phyloP scores from a whole-genome alignment of 2,888 invertebrate genomes.

The Junonia oenone region DNA sequence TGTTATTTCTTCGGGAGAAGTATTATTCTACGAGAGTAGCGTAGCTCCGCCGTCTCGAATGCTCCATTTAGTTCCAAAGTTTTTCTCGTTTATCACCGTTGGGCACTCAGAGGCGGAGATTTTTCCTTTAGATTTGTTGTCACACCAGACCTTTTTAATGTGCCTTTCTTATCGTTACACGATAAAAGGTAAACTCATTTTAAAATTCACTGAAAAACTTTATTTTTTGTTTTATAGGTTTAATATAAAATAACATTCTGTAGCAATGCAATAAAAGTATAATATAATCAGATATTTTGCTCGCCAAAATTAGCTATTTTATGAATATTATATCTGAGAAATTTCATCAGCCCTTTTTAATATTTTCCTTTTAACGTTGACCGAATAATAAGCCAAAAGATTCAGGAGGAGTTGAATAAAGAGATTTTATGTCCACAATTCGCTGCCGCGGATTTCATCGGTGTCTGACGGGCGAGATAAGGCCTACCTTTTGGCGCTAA shows the following conservation, averaged over 20 bases:
- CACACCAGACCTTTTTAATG: slow-evolving; percentile 81
- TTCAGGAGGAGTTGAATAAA: slow-evolving; percentile 24
- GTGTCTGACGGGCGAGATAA: slow-evolving; percentile 35
- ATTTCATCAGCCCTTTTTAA: background rate
- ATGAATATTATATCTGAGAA: background rate
- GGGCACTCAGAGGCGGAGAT: slow-evolving; percentile 78
- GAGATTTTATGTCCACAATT: slow-evolving; percentile 25
- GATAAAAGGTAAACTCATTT: slow-evolving; percentile 67
- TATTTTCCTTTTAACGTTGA: background rate
- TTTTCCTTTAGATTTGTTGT: slow-evolving; percentile 81
- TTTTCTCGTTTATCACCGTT: slow-evolving; percentile 80
- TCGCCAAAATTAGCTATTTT: background rate
- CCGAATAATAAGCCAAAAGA: slow-evolving; percentile 11
- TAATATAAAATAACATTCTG: background rate
- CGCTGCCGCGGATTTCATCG: slow-evolving; percentile 31
- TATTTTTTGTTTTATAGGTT: background rate
- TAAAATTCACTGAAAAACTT: slow-evolving; percentile 22
- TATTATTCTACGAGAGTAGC: slow-evolving; percentile 77
- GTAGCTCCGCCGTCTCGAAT: slow-evolving; percentile 75
- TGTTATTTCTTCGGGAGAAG: slow-evolving; percentile 77
- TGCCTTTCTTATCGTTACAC: slow-evolving; percentile 73
- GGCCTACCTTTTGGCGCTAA: slow-evolving; percentile 33
- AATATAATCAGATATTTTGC: too few species aligned
- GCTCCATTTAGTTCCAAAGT: slow-evolving; percentile 80
- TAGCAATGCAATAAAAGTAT: too few species aligned